Percentiles rank a stretch among this genome's conserved stretches.
Conservation (phyloP, 2,797 vertebrate genomes). For the Dicrostonyx torquatus region DNA sequence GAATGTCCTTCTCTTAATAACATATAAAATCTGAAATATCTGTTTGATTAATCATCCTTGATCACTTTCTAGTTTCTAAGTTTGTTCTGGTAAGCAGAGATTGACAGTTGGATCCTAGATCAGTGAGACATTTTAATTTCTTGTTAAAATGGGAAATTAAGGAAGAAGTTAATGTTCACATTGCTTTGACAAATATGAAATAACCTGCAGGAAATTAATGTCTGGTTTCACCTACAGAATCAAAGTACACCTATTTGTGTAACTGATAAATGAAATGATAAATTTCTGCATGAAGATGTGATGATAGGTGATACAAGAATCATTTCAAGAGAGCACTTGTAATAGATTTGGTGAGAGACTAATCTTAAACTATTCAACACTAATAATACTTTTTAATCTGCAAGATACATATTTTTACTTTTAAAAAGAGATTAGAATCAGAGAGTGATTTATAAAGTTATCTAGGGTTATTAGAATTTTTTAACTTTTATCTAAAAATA, state of each 20-base stretch:
- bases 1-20: background rate
- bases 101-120: conserved; percentile 24
- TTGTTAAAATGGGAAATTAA: conserved; percentile 36
- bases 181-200: conserved; percentile 36
- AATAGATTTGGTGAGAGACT: conserved; percentile 47
- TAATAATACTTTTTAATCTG: conserved; percentile 33
- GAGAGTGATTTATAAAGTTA: conserved; percentile 48
- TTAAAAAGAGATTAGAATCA: conserved; percentile 55
- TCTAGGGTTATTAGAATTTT: conserved; percentile 35
- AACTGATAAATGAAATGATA: conserved; percentile 8
- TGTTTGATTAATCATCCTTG: conserved; percentile 21
- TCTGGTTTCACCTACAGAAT: conserved; percentile 38
- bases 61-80: conserved; percentile 53
- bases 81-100: conserved; percentile 59
- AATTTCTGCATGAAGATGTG: conserved; percentile 54
- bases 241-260: conserved; percentile 43
- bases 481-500: conserved; percentile 66
- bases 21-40: background rate
- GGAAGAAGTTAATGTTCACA: background rate
- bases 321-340: conserved; percentile 35
- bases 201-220: conserved; percentile 61
- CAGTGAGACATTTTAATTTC: conserved; percentile 33
- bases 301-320: background rate
- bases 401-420: conserved; percentile 50
- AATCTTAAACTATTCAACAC: conserved; percentile 55